These are phyloP conservation scores for Kryphioiulus occultus DNA, from an alignment of 2,888 invertebrate species.

Conservation along the genomic window DNA sequence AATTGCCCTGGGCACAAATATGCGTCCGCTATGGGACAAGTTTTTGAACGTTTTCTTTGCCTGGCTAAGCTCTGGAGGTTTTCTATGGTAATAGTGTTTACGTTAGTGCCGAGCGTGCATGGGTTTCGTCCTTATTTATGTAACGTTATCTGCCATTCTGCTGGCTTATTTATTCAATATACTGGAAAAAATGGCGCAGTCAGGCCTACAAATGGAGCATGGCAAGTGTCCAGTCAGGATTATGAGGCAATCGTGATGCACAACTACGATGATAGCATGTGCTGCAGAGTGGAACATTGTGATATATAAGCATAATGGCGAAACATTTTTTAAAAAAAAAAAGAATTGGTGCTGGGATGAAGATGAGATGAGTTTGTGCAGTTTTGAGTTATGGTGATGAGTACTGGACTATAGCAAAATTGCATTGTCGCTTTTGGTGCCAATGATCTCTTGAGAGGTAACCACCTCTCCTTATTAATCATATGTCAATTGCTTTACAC, in stretches of 20 bases:
- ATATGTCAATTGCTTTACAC: too few species aligned
- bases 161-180: not conserved
- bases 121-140: not conserved
- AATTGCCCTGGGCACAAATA: conserved; percentile 5
- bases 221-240: conserved; percentile 5
- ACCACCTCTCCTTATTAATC: too few species aligned
- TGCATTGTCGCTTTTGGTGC: too few species aligned
- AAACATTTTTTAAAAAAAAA: not conserved
- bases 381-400: too few species aligned
- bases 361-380: too few species aligned
- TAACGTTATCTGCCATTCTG: not conserved
- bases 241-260: not conserved
- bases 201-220: not conserved
- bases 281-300: not conserved
- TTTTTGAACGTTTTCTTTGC: not conserved
- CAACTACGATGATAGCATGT: not conserved
- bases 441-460: too few species aligned
- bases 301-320: not conserved
- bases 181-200: not conserved
- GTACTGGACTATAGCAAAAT: too few species aligned
- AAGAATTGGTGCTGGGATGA: too few species aligned
- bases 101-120: conserved; percentile 5
- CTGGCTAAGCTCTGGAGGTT: not conserved
- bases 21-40: not conserved
- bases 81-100: conserved; percentile 5